phyloP scores from a whole-genome alignment of 2,888 invertebrate genomes.

The Campopleginae sp. region DNA sequence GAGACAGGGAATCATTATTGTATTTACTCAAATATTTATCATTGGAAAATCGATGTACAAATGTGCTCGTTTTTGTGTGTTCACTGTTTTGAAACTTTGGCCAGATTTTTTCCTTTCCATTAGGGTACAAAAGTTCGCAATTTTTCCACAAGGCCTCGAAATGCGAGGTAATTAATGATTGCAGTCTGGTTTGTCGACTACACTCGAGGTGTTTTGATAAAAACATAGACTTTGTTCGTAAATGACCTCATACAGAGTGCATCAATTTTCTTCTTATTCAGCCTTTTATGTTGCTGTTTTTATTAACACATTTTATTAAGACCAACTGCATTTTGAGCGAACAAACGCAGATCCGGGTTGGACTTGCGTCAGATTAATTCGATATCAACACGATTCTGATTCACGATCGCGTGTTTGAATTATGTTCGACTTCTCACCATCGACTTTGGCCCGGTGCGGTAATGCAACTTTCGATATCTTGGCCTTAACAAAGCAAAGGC shows the following conservation, averaged over 20 bases:
- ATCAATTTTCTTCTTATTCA: not conserved
- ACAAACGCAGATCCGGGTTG: not conserved
- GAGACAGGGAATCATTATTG: not conserved
- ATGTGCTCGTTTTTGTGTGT: not conserved
- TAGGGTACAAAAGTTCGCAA: not conserved
- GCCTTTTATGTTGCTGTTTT: not conserved
- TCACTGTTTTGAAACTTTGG: not conserved
- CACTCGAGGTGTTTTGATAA: not conserved
- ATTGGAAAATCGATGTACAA: not conserved
- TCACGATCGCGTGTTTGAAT: constrained; percentile 25
- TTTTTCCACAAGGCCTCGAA: not conserved
- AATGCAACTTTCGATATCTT: constrained; percentile 41
- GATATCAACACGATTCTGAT: constrained; percentile 17
- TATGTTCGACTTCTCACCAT: constrained; percentile 1
- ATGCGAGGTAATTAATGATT: not conserved
- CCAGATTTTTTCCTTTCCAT: not conserved
- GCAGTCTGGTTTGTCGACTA: not conserved
- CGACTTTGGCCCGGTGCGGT: constrained; percentile 45
- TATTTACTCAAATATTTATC: not conserved
- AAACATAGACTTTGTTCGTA: not conserved
- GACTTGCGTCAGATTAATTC: constrained; percentile 22
- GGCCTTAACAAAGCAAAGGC: not conserved
- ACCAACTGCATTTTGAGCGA: not conserved
- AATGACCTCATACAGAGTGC: constrained; percentile 9
- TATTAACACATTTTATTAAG: not conserved